Evolutionary conservation across 1,140 invertebrate genomes (phyloP).

Genomic region (Lysiphlebus fabarum): DNA sequence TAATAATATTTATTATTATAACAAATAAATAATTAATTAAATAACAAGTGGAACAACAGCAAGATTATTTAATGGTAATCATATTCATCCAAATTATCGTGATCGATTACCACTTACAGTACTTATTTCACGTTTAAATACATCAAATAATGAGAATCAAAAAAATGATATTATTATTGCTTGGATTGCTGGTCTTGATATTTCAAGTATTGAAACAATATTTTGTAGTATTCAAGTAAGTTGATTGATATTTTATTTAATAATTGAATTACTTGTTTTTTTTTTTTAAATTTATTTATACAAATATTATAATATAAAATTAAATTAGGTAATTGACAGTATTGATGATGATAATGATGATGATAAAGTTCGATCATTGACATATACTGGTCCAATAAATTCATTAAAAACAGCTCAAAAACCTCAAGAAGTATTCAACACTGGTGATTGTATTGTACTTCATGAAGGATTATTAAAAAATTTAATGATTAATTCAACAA

Average conservation of each 20-base stretch:
- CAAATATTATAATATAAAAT: not conserved
- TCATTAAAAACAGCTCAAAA: slow-evolving; percentile 42
- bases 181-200: slow-evolving; percentile 48
- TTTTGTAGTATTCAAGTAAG: slow-evolving; percentile 48
- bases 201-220: slow-evolving; percentile 36
- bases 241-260: not conserved
- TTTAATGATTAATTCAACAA: slow-evolving; percentile 40
- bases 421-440: slow-evolving; percentile 42
- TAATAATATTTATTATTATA: slow-evolving; percentile 20
- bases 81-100: slow-evolving; percentile 46
- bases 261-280: not conserved
- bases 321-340: slow-evolving; percentile 27
- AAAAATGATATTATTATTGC: slow-evolving; percentile 43
- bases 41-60: slow-evolving; percentile 36
- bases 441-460: slow-evolving; percentile 48
- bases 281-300: too few species aligned
- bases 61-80: slow-evolving; percentile 44
- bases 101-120: slow-evolving; percentile 46
- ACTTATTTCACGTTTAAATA: slow-evolving; percentile 40
- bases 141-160: slow-evolving; percentile 29
- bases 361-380: slow-evolving; percentile 43
- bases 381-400: slow-evolving; percentile 48
- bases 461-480: slow-evolving; percentile 46
- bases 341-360: slow-evolving; percentile 41
- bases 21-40: slow-evolving; percentile 13